Percentiles rank a stretch among this genome's conserved stretches.
Evolutionary conservation across 2,797 vertebrate genomes (phyloP).

Genomic region (Lepilemur septentrionalis): DNA sequence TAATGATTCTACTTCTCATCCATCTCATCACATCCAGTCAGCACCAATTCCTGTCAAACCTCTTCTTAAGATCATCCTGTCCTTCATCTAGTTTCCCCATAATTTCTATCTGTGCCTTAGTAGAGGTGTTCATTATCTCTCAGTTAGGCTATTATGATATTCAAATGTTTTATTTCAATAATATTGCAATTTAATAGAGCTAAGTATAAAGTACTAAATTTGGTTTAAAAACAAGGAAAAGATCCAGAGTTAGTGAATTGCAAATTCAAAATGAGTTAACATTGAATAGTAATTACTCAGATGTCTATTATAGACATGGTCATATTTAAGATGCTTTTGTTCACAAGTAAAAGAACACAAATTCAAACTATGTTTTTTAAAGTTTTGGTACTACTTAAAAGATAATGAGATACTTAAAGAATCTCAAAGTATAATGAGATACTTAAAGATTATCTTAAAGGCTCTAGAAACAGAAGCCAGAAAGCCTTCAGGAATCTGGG

Average conservation of each 20-base stretch:
- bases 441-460: not conserved
- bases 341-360: not conserved
- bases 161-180: not conserved
- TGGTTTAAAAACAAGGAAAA: not conserved
- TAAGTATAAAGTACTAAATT: not conserved
- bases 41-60: not conserved
- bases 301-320: not conserved
- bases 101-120: not conserved
- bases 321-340: not conserved
- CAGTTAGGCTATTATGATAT: not conserved
- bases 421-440: slow-evolving; percentile 9
- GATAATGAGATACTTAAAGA: slow-evolving; percentile 19
- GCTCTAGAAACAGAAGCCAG: not conserved
- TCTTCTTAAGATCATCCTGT: not conserved
- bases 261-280: not conserved
- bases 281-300: not conserved
- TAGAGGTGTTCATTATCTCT: not conserved
- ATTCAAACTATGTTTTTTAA: not conserved
- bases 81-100: not conserved
- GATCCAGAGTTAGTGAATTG: not conserved
- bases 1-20: not conserved
- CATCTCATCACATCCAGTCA: not conserved
- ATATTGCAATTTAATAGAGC: not conserved
- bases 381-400: not conserved
- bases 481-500: not conserved